phyloP scores from a whole-genome alignment of 35 echinoderm and acorn worm genomes.

The Ophiothrix spiculata region DNA sequence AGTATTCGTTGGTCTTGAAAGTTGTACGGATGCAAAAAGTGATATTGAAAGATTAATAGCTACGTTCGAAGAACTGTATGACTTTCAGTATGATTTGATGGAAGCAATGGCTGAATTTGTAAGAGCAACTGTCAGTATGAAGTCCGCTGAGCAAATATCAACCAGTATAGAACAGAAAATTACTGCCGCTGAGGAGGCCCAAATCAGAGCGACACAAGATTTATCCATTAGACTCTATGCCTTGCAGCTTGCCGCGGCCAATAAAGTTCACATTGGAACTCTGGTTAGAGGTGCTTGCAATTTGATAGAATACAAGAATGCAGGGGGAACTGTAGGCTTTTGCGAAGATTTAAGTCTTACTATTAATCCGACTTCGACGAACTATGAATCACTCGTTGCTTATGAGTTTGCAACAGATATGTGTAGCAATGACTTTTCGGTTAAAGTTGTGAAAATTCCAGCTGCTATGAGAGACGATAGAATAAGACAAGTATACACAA shows the following conservation, averaged over 20 bases:
- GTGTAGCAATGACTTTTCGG: neutral
- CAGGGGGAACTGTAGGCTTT: neutral
- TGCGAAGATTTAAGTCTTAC: neutral
- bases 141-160: neutral
- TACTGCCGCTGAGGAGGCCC: neutral
- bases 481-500: neutral
- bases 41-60: neutral
- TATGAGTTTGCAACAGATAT: neutral
- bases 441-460: neutral
- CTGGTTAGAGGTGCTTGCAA: neutral
- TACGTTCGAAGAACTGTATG: neutral
- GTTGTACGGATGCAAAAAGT: neutral
- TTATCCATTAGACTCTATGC: neutral
- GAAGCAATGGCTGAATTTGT: neutral
- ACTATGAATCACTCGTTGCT: neutral
- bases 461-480: neutral
- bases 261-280: neutral
- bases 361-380: neutral
- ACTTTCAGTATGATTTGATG: neutral
- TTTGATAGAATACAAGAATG: neutral
- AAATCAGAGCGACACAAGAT: neutral
- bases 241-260: neutral
- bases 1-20: neutral
- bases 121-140: neutral
- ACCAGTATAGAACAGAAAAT: neutral